Conservation (phyloP, 2,888 invertebrate genomes). For the Microctonus hyperodae region DNA sequence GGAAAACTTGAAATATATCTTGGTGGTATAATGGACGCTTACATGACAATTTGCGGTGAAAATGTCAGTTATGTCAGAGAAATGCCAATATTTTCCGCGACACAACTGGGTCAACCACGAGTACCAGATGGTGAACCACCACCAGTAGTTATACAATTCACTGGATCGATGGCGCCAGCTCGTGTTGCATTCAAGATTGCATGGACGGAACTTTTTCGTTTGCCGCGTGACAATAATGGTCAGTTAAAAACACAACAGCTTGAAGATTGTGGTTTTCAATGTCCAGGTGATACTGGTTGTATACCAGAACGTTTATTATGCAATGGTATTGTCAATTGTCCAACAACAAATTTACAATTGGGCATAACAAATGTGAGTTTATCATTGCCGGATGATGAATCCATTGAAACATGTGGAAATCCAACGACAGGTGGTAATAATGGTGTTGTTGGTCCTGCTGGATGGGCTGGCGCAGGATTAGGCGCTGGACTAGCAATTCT, state of each 20-base stretch:
- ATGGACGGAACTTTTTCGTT: conserved; percentile 88
- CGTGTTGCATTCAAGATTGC: conserved; percentile 86
- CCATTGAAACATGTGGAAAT: conserved; percentile 75
- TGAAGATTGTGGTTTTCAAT: conserved; percentile 83
- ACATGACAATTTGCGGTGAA: conserved; percentile 84
- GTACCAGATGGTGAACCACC: conserved; percentile 66
- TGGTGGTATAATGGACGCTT: conserved; percentile 76
- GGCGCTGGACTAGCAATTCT: conserved; percentile 69
- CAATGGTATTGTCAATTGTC: conserved; percentile 89
- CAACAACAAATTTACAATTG: conserved; percentile 65
- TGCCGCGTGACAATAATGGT: conserved; percentile 85
- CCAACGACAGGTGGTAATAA: conserved; percentile 64
- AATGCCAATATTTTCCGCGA: conserved; percentile 80
- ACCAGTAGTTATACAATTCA: conserved; percentile 75
- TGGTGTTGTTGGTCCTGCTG: conserved; percentile 62
- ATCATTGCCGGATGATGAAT: conserved; percentile 75
- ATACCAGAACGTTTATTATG: conserved; percentile 85
- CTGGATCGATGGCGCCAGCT: conserved; percentile 79
- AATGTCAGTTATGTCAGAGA: conserved; percentile 83
- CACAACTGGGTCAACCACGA: conserved; percentile 71
- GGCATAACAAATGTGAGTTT: conserved; percentile 42
- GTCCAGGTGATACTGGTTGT: conserved; percentile 85
- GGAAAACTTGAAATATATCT: conserved; percentile 85
- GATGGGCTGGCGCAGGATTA: conserved; percentile 72
- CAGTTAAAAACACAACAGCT: conserved; percentile 79